phyloP scores from a whole-genome alignment of 2,888 invertebrate species.

The Tachystola acroxantha region DNA sequence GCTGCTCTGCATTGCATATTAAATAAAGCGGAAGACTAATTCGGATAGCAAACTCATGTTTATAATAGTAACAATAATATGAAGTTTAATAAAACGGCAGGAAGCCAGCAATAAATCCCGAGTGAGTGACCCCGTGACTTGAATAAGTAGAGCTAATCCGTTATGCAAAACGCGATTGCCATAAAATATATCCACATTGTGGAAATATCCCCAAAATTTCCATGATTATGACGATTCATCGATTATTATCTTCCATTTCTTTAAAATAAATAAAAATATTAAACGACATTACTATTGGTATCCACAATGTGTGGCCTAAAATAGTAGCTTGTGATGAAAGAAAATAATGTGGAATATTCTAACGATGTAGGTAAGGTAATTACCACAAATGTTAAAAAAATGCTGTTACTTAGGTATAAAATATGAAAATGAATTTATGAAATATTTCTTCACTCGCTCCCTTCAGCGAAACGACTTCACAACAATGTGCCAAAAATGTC shows the following conservation, averaged over 20 bases:
- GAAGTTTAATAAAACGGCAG: slow-evolving; percentile 55
- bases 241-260: too few species aligned
- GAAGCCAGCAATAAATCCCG: slow-evolving; percentile 63
- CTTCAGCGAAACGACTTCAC: slow-evolving; percentile 39
- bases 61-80: slow-evolving; percentile 43
- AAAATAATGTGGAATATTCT: too few species aligned
- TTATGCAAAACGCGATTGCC: slow-evolving; percentile 44
- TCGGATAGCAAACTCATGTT: slow-evolving; percentile 31
- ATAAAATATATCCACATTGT: slow-evolving; percentile 23
- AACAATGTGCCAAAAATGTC: slow-evolving; percentile 71
- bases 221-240: too few species aligned
- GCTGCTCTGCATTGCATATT: slow-evolving; percentile 9
- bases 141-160: slow-evolving; percentile 54
- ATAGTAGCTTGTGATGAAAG: too few species aligned
- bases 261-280: too few species aligned
- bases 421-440: too few species aligned
- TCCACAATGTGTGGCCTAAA: too few species aligned
- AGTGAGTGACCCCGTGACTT: slow-evolving; percentile 65
- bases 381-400: too few species aligned
- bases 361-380: too few species aligned
- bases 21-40: slow-evolving; percentile 34
- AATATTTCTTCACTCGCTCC: too few species aligned
- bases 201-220: slow-evolving; percentile 3
- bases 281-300: too few species aligned
- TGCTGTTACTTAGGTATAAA: too few species aligned